Evolutionary conservation across 2,113 vertebrate genomes (phyloP).

Genomic region (Anoplopoma fimbria): DNA sequence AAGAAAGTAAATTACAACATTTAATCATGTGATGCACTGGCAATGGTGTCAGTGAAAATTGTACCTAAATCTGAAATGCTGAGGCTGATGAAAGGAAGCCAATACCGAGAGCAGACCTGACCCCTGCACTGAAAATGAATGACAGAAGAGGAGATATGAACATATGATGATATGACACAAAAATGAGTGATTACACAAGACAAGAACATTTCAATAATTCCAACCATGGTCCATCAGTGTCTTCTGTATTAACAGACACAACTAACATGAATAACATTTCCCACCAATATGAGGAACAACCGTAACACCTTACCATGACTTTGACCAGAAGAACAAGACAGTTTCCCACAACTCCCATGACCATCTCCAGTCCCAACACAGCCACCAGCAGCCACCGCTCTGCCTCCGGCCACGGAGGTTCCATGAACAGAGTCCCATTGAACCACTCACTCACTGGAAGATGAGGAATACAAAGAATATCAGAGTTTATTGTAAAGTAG

Average conservation of each 20-base stretch:
- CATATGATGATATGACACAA: neutral
- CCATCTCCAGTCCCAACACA: constrained; percentile 75
- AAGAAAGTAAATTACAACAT: neutral
- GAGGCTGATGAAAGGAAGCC: constrained; percentile 81
- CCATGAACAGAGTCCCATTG: constrained; percentile 51
- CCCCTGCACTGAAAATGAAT: constrained; percentile 69
- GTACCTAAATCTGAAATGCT: constrained; percentile 82
- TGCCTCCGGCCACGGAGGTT: constrained; percentile 48
- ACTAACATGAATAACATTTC: neutral
- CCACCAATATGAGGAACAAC: neutral
- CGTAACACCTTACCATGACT: constrained; percentile 65
- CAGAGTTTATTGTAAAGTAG: neutral
- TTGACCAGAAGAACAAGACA: constrained; percentile 76
- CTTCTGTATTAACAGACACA: neutral
- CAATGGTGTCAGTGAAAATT: neutral
- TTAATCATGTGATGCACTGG: neutral
- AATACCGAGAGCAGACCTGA: constrained; percentile 74
- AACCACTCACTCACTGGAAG: constrained; percentile 70
- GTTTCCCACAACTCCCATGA: constrained; percentile 80
- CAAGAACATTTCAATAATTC: neutral
- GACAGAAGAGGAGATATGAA: constrained; percentile 1
- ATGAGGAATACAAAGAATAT: neutral
- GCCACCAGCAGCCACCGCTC: constrained; percentile 74
- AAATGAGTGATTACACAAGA: neutral
- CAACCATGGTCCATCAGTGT: neutral